Base-by-base conservation (phyloP, 2,888 invertebrate species). In the Asteroscopus sphinx region DNA sequence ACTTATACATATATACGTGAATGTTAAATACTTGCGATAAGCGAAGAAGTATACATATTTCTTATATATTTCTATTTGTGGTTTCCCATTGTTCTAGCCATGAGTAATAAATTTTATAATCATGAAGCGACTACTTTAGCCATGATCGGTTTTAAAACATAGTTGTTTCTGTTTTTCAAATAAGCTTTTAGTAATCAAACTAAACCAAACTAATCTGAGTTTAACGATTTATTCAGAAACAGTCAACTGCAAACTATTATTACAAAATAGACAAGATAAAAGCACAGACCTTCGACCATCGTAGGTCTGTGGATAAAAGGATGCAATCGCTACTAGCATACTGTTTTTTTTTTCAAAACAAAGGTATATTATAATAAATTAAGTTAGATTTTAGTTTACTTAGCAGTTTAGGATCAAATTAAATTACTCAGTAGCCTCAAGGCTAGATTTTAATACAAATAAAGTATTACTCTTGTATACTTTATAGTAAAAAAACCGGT, bases 321-420 rank as follows among this genome's bases (percentile, higher is more conserved):
- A 4, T 52, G 32, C 44, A 54, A 44, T 68, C 54, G 40, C 53
- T 53, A 37, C 47, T n/a, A n/a, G n/a, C n/a, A n/a, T n/a, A n/a
- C n/a, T n/a, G n/a, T n/a, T n/a, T n/a, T n/a, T n/a, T 25, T 70
- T 72, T 73, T 77, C 71, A 73, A 64, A 47, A 25, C 33, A 11
- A 49, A 40, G 28, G 41, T 46, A n/a, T n/a, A n/a, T n/a, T n/a
- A n/a, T n/a, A n/a, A n/a, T n/a, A n/a, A n/a, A n/a, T n/a, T n/a
- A n/a, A n/a, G n/a, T n/a, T n/a, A n/a, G n/a, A n/a, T n/a, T n/a
- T n/a, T n/a, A n/a, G n/a, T n/a, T n/a, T n/a, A n/a, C n/a, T n/a
- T n/a, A n/a, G n/a, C n/a, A n/a, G n/a, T n/a, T n/a, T n/a, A n/a
- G n/a, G n/a, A n/a, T n/a, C n/a, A n/a, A n/a, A n/a, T n/a, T n/a